Conservation (phyloP, 2,888 invertebrate species). For the Eledona agricola region DNA sequence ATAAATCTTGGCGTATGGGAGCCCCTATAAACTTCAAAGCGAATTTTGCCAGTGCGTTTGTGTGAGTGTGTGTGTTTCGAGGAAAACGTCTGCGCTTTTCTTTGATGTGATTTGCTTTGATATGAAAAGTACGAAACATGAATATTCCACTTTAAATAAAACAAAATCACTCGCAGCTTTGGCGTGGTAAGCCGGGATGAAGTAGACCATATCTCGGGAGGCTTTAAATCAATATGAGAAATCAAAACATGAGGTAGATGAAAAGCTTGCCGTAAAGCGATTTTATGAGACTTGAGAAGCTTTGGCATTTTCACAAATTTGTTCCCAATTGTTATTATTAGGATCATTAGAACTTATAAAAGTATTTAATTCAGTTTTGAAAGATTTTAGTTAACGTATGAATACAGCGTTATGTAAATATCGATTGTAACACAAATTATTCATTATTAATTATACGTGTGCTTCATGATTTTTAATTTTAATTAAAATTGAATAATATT, state of each 20-base stretch:
- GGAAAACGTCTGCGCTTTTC: constrained; percentile 42
- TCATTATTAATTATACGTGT: too few species aligned
- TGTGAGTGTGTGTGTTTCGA: constrained; percentile 18
- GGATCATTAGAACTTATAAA: too few species aligned
- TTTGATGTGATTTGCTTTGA: constrained; percentile 54
- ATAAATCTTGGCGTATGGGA: constrained; percentile 37
- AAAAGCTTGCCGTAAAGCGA: constrained; percentile 6
- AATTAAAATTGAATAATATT: too few species aligned
- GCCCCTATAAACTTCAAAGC: constrained; percentile 45
- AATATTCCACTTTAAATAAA: constrained; percentile 52
- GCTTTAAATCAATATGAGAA: constrained; percentile 40
- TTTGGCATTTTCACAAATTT: too few species aligned
- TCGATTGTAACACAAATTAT: too few species aligned
- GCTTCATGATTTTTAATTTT: too few species aligned
- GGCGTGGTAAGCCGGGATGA: constrained; percentile 50
- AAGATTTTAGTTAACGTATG: too few species aligned
- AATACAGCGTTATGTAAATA: too few species aligned
- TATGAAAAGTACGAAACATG: constrained; percentile 51
- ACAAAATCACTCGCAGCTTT: constrained; percentile 50
- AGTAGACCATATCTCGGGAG: constrained; percentile 44
- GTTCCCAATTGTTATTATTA: too few species aligned
- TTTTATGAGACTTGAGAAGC: too few species aligned
- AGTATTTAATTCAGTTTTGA: too few species aligned
- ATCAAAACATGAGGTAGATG: constrained; percentile 32
- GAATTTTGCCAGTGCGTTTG: constrained; percentile 36